These are phyloP conservation scores for Leucoraja erinaceus DNA, from an alignment of 2,113 vertebrate species.

Conservation along the genomic window DNA sequence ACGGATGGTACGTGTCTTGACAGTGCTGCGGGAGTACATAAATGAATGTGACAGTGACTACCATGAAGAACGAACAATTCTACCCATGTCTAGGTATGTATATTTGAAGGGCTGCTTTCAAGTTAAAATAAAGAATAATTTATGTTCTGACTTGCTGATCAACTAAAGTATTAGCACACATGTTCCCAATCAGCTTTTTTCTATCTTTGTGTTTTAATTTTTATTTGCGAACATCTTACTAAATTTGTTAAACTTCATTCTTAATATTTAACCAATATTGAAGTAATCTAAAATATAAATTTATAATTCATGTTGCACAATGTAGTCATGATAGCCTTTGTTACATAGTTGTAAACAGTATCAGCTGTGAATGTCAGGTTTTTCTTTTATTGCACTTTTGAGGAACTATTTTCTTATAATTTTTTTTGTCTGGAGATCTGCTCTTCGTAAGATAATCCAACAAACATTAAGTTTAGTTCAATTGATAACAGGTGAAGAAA, in stretches of 20 bases:
- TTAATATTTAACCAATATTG: background rate
- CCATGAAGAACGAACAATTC: constrained; percentile 94
- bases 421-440: background rate
- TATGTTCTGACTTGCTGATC: background rate
- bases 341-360: background rate
- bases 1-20: constrained; percentile 94
- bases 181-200: background rate
- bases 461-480: background rate
- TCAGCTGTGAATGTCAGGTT: background rate
- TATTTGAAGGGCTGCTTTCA: background rate
- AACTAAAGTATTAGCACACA: background rate
- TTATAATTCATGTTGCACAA: background rate
- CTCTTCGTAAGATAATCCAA: background rate
- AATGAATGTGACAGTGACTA: constrained; percentile 99
- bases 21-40: constrained; percentile 93
- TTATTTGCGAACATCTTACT: background rate
- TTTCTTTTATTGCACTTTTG: background rate
- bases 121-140: background rate
- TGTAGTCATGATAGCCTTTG: background rate
- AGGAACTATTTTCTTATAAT: background rate
- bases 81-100: constrained; percentile 93
- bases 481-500: background rate
- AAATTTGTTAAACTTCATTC: background rate
- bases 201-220: background rate
- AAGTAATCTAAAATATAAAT: background rate